A percentile compares a stretch with the other conserved stretches of the same genome.
phyloP scores from a whole-genome alignment of 2,888 invertebrate species.

The Periphyllus acericola region DNA sequence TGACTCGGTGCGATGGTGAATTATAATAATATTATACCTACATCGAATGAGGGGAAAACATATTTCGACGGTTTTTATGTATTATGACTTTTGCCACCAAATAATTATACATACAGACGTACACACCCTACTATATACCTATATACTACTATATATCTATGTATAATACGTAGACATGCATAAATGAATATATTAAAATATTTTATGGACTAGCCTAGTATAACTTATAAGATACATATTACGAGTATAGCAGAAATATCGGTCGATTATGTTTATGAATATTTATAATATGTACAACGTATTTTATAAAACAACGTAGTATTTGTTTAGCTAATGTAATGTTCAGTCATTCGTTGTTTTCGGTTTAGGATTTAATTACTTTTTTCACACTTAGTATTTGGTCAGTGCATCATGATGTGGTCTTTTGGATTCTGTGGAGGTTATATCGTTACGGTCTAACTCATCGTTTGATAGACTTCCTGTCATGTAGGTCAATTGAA shows the following conservation, averaged over 20 bases:
- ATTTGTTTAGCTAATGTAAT: neutral
- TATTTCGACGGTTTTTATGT: neutral
- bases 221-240: neutral
- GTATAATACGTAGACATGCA: neutral
- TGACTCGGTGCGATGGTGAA: neutral
- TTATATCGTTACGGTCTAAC: neutral
- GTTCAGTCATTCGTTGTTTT: neutral
- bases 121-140: too few relatives aligned
- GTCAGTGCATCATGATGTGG: neutral
- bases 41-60: neutral
- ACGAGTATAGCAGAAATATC: neutral
- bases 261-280: slow-evolving; percentile 2
- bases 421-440: slow-evolving; percentile 10
- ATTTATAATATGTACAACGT: neutral
- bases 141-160: too few relatives aligned
- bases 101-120: neutral
- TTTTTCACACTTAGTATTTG: neutral
- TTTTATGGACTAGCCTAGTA: neutral
- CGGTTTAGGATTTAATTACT: neutral
- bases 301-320: slow-evolving; percentile 9
- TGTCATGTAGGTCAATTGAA: slow-evolving; percentile 23
- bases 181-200: slow-evolving; percentile 27
- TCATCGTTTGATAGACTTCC: slow-evolving; percentile 34
- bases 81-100: neutral
- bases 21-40: neutral